Evolutionary conservation across 1,140 invertebrate species (phyloP), one percentile per base, ranked within the genome.

Genomic region (Chrysopa pallens): DNA sequence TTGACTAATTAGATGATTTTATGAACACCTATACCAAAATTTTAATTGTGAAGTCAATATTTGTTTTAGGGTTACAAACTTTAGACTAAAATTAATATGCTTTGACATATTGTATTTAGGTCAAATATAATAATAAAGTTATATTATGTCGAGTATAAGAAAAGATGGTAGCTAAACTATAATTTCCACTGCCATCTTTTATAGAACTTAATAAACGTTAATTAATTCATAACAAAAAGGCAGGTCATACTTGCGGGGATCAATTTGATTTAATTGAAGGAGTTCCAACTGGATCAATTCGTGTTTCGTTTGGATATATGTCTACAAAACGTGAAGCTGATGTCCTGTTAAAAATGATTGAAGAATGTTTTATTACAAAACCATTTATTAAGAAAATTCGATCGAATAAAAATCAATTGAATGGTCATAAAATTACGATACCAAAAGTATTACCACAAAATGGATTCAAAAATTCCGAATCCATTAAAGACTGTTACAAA

Each of bases 261-360:
- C 72, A 81, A 43, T 69, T 72, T 42, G 93, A 97, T 66, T 60
- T 96, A 23, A 69, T 96, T n/a, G 71, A 92, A 60, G 89, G 85
- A 1, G 66, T 64, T 51, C 92, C 94, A 4, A 94, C 90, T 1
- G 94, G 94, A 33, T 87, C 90, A 8, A 72, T 97, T 4, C 68
- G 94, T 51, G 71, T 90, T 6, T 96, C 91, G 1, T 92, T 96
- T 62, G 91, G 92, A n/a, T 92, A 91, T 48, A 84, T 84, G 72
- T 91, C 88, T 1, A 76, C 72, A 0, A 60, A 68, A 35, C 50
- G 70, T 40, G 81, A 96, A 61, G 78, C 79, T 1, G 69, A 85
- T 42, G 67, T 62, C 47, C 62, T 93, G 11, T 55, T 93, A 1
- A 42, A 63, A 39, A 84, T 93, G 74, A 74, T 95, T 17, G 61